Evolutionary conservation across 2,113 vertebrate genomes (phyloP), one percentile per base, ranked within the genome.

Genomic region (Illadopsis cleaveri): DNA sequence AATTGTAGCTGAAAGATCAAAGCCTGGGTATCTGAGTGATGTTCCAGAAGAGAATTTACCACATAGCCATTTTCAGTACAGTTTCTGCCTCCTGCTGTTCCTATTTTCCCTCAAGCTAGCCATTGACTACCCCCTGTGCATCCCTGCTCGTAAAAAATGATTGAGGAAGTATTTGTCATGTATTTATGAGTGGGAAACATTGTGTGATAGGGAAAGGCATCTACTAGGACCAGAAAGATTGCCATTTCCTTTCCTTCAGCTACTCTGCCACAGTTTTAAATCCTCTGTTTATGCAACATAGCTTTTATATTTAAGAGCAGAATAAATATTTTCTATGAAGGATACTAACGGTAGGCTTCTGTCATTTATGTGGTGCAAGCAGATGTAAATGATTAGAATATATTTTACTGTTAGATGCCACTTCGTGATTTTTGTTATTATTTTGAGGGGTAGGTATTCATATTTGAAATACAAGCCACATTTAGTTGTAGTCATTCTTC

Each of bases 61-160:
- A 98, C 98, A 98, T 98, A 98, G 98, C 98, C 98, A 98, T 99
- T 99, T 99, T 99, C 98, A 98, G 98, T 98, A 98, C 98, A 98
- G 98, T 98, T 98, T 98, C 98, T 98, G 98, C 98, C 98, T 98
- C 99, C 99, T 98, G 99, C 99, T 99, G 99, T 98, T 99, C 98
- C 98, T 98, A 98, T 98, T 99, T 99, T 98, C 99, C 99, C 99
- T 99, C 98, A 98, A 98, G 99, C 99, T 98, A 99, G 98, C 98
- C 98, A 98, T 98, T 99, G 98, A 98, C 98, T 98, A 98, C 99
- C 99, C 98, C 98, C 98, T 99, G 99, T 99, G 98, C 99, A 99
- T 99, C 99, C 99, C 98, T 98, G 98, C 99, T 99, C 98, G 98
- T 99, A 99, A 99, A 99, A 99, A 99, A 99, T 99, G 99, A 99